Percentiles rank a stretch among this genome's conserved stretches.
phyloP scores from a whole-genome alignment of 2,113 vertebrate species.

The Thunnus maccoyii region DNA sequence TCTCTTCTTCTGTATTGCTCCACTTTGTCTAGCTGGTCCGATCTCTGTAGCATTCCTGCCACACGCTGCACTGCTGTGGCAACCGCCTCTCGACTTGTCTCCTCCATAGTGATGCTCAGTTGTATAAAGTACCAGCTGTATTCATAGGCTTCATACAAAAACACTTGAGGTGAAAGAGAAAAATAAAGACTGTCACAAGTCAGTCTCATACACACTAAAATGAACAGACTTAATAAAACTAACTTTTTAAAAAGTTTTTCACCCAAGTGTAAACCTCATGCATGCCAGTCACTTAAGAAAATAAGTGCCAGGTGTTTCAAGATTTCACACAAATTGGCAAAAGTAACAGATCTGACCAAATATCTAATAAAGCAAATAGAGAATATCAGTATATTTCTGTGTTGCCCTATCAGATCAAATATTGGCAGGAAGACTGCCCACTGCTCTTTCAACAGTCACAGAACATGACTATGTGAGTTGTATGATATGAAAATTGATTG shows the following conservation, averaged over 20 bases:
- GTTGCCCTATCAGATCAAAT: no score
- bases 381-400: no score
- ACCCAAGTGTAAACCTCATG: neutral
- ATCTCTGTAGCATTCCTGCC: slow-evolving; percentile 97
- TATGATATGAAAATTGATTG: no score
- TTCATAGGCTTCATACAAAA: neutral
- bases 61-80: slow-evolving; percentile 97
- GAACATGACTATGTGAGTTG: no score
- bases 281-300: neutral
- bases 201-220: neutral
- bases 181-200: neutral
- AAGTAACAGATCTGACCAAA: no score
- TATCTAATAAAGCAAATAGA: no score
- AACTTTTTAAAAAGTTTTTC: neutral
- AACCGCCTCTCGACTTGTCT: slow-evolving; percentile 94
- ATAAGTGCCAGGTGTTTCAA: no score
- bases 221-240: neutral
- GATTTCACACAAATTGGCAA: no score
- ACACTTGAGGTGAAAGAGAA: neutral
- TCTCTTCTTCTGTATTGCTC: slow-evolving; percentile 96
- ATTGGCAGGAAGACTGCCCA: no score
- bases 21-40: slow-evolving; percentile 98
- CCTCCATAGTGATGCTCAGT: slow-evolving; percentile 87
- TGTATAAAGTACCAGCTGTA: neutral
- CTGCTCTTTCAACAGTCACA: no score